These are phyloP conservation scores for Oscheius onirici DNA, from an alignment of 2,888 invertebrate genomes.

Conservation along the genomic window DNA sequence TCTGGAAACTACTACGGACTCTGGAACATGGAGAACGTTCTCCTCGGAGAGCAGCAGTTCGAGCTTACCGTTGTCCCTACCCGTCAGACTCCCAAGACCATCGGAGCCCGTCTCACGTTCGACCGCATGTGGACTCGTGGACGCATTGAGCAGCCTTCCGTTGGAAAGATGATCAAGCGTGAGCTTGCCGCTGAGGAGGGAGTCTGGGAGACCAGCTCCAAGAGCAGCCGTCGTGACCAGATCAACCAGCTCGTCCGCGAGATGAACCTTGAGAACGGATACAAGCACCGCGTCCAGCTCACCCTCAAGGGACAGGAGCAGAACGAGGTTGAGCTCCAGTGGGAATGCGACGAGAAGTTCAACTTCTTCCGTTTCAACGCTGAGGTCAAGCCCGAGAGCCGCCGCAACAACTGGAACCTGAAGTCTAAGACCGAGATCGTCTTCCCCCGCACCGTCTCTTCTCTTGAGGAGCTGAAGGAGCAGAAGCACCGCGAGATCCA, in stretches of 20 bases:
- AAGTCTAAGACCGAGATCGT: slow-evolving; percentile 44
- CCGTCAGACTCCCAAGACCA: slow-evolving; percentile 34
- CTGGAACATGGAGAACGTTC: slow-evolving; percentile 38
- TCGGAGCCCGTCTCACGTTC: slow-evolving; percentile 29
- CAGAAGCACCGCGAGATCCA: slow-evolving; percentile 54
- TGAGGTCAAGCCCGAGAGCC: slow-evolving; percentile 37
- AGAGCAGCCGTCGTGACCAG: slow-evolving; percentile 37
- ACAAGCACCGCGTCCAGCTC: slow-evolving; percentile 3
- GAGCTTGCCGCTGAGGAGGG: slow-evolving; percentile 37
- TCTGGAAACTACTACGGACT: slow-evolving; percentile 45
- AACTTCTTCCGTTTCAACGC: slow-evolving; percentile 39
- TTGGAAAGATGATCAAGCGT: slow-evolving; percentile 37
- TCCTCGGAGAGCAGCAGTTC: slow-evolving; percentile 58
- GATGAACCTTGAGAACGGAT: slow-evolving; percentile 29
- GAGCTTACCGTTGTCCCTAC: slow-evolving; percentile 45
- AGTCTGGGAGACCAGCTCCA: slow-evolving; percentile 14
- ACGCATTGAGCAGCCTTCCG: slow-evolving; percentile 34
- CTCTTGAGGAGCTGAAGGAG: slow-evolving; percentile 46
- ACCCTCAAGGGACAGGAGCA: not conserved
- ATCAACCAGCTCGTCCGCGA: slow-evolving; percentile 41
- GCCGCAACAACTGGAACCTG: slow-evolving; percentile 58
- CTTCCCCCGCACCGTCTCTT: slow-evolving; percentile 49
- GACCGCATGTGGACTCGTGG: not conserved
- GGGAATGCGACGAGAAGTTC: slow-evolving; percentile 35
- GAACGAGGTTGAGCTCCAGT: slow-evolving; percentile 14